Evolutionary conservation across 2,113 vertebrate genomes (phyloP).

Genomic region (Toxostoma redivivum): DNA sequence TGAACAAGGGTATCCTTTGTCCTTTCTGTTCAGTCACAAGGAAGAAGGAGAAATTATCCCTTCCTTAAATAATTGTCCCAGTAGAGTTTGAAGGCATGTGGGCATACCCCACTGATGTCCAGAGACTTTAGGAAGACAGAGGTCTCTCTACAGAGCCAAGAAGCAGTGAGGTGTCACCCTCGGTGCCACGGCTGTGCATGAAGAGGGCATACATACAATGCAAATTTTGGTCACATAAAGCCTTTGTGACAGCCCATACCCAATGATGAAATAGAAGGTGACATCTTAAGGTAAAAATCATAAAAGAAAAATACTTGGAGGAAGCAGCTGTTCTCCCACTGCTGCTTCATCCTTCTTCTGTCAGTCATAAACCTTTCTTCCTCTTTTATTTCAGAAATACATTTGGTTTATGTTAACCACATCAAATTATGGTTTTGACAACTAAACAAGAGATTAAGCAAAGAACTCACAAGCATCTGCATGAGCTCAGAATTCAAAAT

Average conservation of each 20-base stretch:
- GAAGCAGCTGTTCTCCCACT: conserved; percentile 37
- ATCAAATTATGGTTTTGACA: background rate
- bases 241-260: conserved; percentile 10
- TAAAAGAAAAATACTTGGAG: conserved; percentile 7
- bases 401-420: background rate
- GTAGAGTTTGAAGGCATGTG: background rate
- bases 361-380: background rate
- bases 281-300: conserved; percentile 20
- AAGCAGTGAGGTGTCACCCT: background rate
- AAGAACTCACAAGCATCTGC: background rate
- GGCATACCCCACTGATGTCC: background rate
- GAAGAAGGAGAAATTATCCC: background rate
- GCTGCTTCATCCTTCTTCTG: background rate
- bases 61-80: conserved; percentile 6
- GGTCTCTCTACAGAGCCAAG: background rate
- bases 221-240: conserved; percentile 32
- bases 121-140: background rate
- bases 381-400: background rate
- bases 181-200: background rate
- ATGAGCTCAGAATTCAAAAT: background rate
- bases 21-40: conserved; percentile 5
- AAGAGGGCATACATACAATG: background rate
- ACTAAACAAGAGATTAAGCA: background rate
- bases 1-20: background rate
- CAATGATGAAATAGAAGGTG: background rate